Evolutionary conservation across 2,888 invertebrate genomes (phyloP), one percentile per base, ranked within the genome.

Genomic region (Venusia cambrica): DNA sequence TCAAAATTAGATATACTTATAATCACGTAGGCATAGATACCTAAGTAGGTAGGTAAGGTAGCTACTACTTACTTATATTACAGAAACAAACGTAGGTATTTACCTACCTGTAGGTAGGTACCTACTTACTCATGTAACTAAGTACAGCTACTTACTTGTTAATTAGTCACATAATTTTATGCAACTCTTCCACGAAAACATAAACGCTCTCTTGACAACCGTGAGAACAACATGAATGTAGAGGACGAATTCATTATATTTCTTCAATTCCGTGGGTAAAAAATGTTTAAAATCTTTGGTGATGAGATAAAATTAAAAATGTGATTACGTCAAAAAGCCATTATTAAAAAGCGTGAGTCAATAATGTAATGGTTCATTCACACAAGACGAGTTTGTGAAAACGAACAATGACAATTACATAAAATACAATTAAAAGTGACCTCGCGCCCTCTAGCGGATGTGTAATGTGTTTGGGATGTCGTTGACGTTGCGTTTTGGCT

Each of bases 401-500:
- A n/a, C n/a, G n/a, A n/a, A 80, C 72, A 73, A 78, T 73, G 67
- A 50, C 51, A 64, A 75, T 84, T 84, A 83, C 73, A 73, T 84
- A 83, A 84, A 75, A 68, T 64, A 73, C 70, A 77, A 78, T 79
- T 75, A 76, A 65, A 78, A 63, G 47, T 71, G 78, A 76, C 84
- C 81, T 83, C 83, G 63, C 62, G 65, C 58, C 60, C 69, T 45
- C 56, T 52, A 53, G 61, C 75, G 78, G 79, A 80, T 75, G 69
- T 58, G 62, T 60, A 46, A 38, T 38, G 54, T 46, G 60, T 56
- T 57, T 57, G 51, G 62, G 54, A 61, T 68, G 75, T 76, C 75
- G 76, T 77, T 79, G 76, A 77, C 78, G 77, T 17, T 39, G 29
- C 13, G 28, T 32, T 43, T 42, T 30, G 34, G 21, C 12, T 8